phyloP scores from a whole-genome alignment of 2,888 invertebrate species.

The Melanostoma scalare region DNA sequence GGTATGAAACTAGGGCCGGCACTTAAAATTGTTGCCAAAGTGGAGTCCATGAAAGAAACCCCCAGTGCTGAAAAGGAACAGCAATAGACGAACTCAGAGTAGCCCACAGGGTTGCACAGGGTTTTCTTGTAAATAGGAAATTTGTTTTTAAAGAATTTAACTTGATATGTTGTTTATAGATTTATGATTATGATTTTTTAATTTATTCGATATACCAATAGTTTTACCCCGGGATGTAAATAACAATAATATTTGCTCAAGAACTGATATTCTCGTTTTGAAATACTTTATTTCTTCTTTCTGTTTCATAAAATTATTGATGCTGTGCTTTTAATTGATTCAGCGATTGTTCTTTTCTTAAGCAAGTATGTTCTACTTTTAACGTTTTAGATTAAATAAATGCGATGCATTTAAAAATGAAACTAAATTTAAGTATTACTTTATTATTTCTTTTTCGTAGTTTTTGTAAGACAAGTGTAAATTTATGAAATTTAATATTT shows the following conservation, averaged over 20 bases:
- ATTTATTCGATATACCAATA: conserved; percentile 55
- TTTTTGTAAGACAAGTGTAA: conserved; percentile 66
- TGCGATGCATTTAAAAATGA: conserved; percentile 66
- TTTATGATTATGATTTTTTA: conserved; percentile 30
- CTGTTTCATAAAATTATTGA: neutral
- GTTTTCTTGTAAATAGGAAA: conserved; percentile 44
- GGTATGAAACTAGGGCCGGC: conserved; percentile 98
- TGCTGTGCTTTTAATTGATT: conserved; percentile 23
- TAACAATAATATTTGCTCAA: conserved; percentile 60
- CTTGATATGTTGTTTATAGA: conserved; percentile 29
- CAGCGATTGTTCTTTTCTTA: conserved; percentile 15
- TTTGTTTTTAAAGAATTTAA: neutral
- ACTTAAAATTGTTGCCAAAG: conserved; percentile 96
- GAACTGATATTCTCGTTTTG: conserved; percentile 59
- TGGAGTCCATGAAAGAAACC: conserved; percentile 87
- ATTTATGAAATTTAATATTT: conserved; percentile 45
- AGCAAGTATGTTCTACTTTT: conserved; percentile 16
- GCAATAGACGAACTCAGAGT: conserved; percentile 32
- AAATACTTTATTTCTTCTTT: conserved; percentile 14
- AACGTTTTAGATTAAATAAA: conserved; percentile 41
- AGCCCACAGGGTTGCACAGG: neutral
- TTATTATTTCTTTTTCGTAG: conserved; percentile 27
- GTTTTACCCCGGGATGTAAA: conserved; percentile 49
- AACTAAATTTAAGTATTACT: conserved; percentile 21
- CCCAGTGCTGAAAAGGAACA: conserved; percentile 72